A percentile compares a stretch with the other conserved stretches of the same genome.
phyloP scores from a whole-genome alignment of 2,797 vertebrate species.

The Pelodytes ibericus region DNA sequence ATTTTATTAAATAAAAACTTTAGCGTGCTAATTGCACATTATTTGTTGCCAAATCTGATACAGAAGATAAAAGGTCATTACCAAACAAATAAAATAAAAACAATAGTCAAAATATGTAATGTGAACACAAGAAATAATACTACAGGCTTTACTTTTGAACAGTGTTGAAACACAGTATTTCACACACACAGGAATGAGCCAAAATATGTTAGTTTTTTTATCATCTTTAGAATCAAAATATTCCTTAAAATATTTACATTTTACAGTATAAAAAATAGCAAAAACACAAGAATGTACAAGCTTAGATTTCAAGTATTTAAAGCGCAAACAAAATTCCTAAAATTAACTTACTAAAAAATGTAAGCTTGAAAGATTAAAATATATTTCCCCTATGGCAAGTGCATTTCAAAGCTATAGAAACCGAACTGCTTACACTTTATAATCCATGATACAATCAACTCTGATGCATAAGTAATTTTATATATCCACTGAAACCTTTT shows the following conservation, averaged over 20 bases:
- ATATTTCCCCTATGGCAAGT: slow-evolving; percentile 65
- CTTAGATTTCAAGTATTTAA: slow-evolving; percentile 81
- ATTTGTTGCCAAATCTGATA: background rate
- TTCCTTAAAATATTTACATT: slow-evolving; percentile 88
- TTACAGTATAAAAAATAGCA: slow-evolving; percentile 84
- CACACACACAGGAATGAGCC: slow-evolving; percentile 72
- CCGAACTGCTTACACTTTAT: slow-evolving; percentile 56
- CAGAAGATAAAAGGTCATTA: slow-evolving; percentile 19
- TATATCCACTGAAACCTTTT: slow-evolving; percentile 2
- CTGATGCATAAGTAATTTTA: slow-evolving; percentile 8
- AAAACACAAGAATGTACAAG: slow-evolving; percentile 83
- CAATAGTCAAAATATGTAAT: slow-evolving; percentile 18
- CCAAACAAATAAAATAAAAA: slow-evolving; percentile 28
- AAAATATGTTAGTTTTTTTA: slow-evolving; percentile 78
- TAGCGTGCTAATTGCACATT: background rate
- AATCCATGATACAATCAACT: slow-evolving; percentile 46
- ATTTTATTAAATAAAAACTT: no score
- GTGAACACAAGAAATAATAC: slow-evolving; percentile 45
- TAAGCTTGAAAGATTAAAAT: slow-evolving; percentile 65
- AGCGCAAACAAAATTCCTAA: slow-evolving; percentile 70
- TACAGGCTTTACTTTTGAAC: slow-evolving; percentile 56
- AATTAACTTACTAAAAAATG: slow-evolving; percentile 70
- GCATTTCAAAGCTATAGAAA: slow-evolving; percentile 67
- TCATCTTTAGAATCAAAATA: slow-evolving; percentile 83
- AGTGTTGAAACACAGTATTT: slow-evolving; percentile 56